These are phyloP conservation scores for Pemphredon lugubris DNA, from an alignment of 2,888 invertebrate species.

Conservation along the genomic window DNA sequence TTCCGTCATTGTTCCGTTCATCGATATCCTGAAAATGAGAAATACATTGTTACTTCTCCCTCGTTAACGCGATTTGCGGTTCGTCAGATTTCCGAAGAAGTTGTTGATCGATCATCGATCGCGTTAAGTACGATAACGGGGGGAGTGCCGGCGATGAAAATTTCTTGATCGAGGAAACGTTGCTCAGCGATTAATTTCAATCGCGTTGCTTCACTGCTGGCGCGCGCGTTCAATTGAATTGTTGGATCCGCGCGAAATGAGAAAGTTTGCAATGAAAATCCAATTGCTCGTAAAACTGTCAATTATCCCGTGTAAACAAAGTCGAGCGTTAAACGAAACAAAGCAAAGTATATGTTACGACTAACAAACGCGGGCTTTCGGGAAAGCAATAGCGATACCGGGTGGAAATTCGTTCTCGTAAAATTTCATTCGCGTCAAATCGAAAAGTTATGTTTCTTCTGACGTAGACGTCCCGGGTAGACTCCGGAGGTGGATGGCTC, in stretches of 20 bases:
- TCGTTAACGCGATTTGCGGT: no score
- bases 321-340: slow-evolving; percentile 34
- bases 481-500: background rate
- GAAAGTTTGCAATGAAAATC: slow-evolving; percentile 36
- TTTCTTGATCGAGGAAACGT: no score
- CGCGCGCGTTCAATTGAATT: background rate
- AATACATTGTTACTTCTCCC: no score
- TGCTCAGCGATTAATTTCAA: background rate
- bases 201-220: background rate
- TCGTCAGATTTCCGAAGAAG: no score
- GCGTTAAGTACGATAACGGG: no score
- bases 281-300: slow-evolving; percentile 49
- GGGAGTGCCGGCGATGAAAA: no score
- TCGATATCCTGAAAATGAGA: no score
- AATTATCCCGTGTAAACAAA: slow-evolving; percentile 49
- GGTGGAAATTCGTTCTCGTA: background rate
- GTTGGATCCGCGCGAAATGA: background rate
- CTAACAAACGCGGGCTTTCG: background rate
- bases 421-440: background rate
- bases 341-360: slow-evolving; percentile 40
- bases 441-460: background rate
- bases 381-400: no score
- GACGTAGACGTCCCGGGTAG: background rate
- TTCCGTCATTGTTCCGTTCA: no score
- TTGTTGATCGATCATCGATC: no score